Base-by-base conservation (phyloP, 1,140 invertebrate genomes). In the Pachyrhynchus sulphureomaculatus region DNA sequence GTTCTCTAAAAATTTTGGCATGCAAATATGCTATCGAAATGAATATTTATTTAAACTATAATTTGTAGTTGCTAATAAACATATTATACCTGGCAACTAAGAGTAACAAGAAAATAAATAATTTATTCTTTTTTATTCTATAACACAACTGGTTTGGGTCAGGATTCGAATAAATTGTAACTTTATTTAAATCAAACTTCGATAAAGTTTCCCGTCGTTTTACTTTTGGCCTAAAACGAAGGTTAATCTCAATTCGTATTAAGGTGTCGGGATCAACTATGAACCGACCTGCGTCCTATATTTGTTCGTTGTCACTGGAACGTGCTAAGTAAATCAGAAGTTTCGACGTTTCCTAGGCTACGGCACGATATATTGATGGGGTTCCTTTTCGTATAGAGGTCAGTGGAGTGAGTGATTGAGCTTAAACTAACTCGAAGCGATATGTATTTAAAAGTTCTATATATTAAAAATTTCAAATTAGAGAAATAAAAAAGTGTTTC, bases 241-340 rank as follows among this genome's bases (percentile, higher is more conserved):
- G 45, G 45, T 29, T 48, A 48, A 48, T 48, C 45, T 10, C 45
- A 32, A 48, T 48, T 24, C 24, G 4, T 48, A 48, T 48, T 24
- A 48, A 48, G 45, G 26, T 47, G 17, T 29, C 4, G 13, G 44
- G 44, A 47, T 24, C 44, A 26, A 21, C 26, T 32, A 32, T 24
- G 15, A 18, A 9, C 6, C 10, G 23, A 21, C 15, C 17, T 21
- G 4, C n/a, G 21, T 47, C 23, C 44, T 17, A n/a, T 47, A 47
- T 47, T 32, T 32, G 21, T 12, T 1, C 10, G 13, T 18, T 18
- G 44, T 47, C 44, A 47, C 12, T 13, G 23, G n/a, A 12, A 47
- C 21, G 44, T 47, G 44, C 44, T 47, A 47, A 47, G 44, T 47
- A 47, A 47, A 47, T 47, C 44, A 47, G 21, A 47, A 47, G 23